These are phyloP conservation scores for Cyrtorhinus lividipennis DNA, from an alignment of 1,140 invertebrate species.

Conservation along the genomic window DNA sequence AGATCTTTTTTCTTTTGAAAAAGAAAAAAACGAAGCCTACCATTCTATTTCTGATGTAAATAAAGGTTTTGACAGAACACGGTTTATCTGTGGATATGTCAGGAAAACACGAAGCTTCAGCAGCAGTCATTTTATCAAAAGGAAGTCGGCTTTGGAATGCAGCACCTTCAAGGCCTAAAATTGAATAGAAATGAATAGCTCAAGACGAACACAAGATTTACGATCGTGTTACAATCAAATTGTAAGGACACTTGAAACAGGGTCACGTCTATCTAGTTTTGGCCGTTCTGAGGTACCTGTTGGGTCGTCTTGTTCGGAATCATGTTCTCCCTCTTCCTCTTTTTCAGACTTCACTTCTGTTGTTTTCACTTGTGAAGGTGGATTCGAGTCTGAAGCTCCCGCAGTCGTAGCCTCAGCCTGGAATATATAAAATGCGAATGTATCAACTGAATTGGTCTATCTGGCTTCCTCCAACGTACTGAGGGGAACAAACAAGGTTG, in stretches of 20 bases:
- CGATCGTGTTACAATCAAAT: neutral
- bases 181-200: neutral
- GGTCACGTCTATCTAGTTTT: too few species aligned
- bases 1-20: too few species aligned
- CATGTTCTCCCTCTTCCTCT: conserved; percentile 29
- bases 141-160: conserved; percentile 86
- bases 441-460: neutral
- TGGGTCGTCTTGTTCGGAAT: conserved; percentile 35
- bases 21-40: too few species aligned
- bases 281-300: too few species aligned
- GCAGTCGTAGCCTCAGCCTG: conserved; percentile 2
- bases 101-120: conserved; percentile 84
- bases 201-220: neutral
- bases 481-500: too few species aligned
- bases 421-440: neutral
- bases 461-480: too few species aligned
- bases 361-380: neutral
- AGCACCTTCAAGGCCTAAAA: conserved; percentile 68
- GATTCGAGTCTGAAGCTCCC: conserved; percentile 7
- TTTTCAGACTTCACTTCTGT: conserved; percentile 23
- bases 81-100: conserved; percentile 66
- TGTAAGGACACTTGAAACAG: too few species aligned
- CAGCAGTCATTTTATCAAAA: conserved; percentile 86
- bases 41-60: conserved; percentile 83
- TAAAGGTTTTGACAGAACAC: conserved; percentile 74